Conservation (phyloP, 2,888 invertebrate species). For the Hyposoter dolosus region DNA sequence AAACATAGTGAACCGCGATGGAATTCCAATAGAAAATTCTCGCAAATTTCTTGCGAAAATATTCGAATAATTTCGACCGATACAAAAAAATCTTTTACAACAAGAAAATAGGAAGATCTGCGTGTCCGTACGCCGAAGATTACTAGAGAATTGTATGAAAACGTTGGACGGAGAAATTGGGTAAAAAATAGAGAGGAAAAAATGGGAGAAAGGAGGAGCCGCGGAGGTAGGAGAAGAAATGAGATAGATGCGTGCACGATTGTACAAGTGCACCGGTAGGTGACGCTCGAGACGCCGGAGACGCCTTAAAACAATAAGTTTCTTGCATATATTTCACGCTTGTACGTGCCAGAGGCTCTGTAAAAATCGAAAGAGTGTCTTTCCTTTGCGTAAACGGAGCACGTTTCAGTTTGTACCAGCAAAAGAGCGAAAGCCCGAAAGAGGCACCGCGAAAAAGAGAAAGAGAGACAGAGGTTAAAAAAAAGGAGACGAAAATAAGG, state of each 20-base stretch:
- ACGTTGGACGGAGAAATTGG: not conserved
- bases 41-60: not conserved
- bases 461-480: conserved; percentile 55
- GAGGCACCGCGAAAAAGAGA: not conserved
- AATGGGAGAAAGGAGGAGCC: not conserved
- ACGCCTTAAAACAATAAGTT: conserved; percentile 67
- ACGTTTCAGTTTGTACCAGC: conserved; percentile 64
- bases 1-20: not conserved
- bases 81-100: not conserved
- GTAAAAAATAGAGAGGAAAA: conserved; percentile 14
- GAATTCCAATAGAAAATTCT: too few relatives aligned
- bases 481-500: conserved; percentile 26
- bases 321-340: conserved; percentile 65
- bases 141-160: not conserved
- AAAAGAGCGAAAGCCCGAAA: conserved; percentile 53
- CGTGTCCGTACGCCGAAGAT: not conserved
- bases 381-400: conserved; percentile 63
- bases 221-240: not conserved
- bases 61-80: not conserved
- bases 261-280: conserved; percentile 54
- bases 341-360: conserved; percentile 61
- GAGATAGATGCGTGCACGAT: conserved; percentile 50
- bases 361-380: conserved; percentile 60
- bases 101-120: not conserved
- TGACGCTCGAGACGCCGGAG: conserved; percentile 49